These are phyloP conservation scores for Hofmannophila pseudospretella DNA, from an alignment of 2,888 invertebrate species.

Conservation along the genomic window DNA sequence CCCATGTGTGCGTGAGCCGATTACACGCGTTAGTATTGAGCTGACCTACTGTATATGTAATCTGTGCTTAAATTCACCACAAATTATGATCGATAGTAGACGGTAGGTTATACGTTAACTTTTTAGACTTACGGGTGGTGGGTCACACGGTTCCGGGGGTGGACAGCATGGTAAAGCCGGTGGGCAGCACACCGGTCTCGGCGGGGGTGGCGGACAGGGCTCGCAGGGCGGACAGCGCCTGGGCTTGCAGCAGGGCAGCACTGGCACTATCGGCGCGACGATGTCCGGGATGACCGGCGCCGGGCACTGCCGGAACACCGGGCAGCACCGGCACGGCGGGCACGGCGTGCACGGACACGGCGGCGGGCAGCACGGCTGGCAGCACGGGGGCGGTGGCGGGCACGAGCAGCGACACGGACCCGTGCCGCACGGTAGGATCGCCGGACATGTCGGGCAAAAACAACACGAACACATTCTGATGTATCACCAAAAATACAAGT, in stretches of 20 bases:
- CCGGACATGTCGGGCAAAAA: conserved; percentile 59
- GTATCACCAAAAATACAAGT: background rate
- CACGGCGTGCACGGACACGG: conserved; percentile 62
- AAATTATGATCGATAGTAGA: no score
- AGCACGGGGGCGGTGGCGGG: conserved; percentile 51
- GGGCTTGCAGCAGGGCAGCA: conserved; percentile 54
- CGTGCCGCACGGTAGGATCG: conserved; percentile 58
- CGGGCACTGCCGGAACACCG: conserved; percentile 50
- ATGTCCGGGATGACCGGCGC: conserved; percentile 56
- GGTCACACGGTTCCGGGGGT: conserved; percentile 60
- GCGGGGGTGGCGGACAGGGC: conserved; percentile 44
- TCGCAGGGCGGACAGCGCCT: conserved; percentile 49
- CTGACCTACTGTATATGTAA: no score
- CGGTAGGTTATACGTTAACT: no score
- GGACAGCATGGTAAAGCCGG: conserved; percentile 66
- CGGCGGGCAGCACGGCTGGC: conserved; percentile 59
- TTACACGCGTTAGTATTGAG: no score
- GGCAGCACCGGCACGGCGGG: conserved; percentile 56
- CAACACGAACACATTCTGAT: conserved; percentile 23
- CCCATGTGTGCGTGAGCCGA: no score
- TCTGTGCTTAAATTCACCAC: no score
- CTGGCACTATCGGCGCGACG: conserved; percentile 62
- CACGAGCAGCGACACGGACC: conserved; percentile 48
- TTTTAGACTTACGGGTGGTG: conserved; percentile 48
- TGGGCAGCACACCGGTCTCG: conserved; percentile 54